A percentile compares a stretch with the other conserved stretches of the same genome.
Evolutionary conservation across 2,888 invertebrate genomes (phyloP).

Genomic region (Morpho helenor): DNA sequence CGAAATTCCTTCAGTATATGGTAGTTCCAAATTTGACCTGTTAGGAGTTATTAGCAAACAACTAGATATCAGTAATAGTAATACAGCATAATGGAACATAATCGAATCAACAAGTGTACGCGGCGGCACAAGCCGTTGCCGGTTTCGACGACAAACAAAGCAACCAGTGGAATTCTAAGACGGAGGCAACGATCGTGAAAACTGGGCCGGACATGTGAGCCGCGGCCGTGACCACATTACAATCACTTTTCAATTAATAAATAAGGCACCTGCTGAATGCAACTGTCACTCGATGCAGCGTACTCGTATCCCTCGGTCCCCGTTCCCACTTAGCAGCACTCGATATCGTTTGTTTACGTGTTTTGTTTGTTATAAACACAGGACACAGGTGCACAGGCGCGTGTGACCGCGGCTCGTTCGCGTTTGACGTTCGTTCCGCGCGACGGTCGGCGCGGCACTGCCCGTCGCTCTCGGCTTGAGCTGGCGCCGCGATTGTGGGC

Average conservation of each 20-base stretch:
- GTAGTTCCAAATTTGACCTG: too few relatives aligned
- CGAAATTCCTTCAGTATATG: too few relatives aligned
- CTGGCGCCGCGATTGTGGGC: conserved; percentile 29
- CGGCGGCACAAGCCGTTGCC: conserved; percentile 32
- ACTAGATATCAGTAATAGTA: too few relatives aligned
- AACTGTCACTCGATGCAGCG: conserved; percentile 55
- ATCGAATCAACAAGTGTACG: conserved; percentile 20
- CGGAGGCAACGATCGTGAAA: conserved; percentile 57
- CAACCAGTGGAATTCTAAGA: conserved; percentile 57
- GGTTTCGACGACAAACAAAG: conserved; percentile 58
- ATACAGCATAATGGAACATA: background rate
- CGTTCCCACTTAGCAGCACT: conserved; percentile 52
- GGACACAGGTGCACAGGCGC: conserved; percentile 55
- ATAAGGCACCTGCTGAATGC: conserved; percentile 73
- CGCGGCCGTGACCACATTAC: conserved; percentile 76
- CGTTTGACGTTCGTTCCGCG: conserved; percentile 34
- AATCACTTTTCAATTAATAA: conserved; percentile 79
- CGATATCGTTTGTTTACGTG: conserved; percentile 63
- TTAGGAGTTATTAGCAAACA: too few relatives aligned
- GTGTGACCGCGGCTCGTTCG: conserved; percentile 32
- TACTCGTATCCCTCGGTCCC: conserved; percentile 46
- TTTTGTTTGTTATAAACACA: conserved; percentile 53
- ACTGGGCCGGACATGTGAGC: conserved; percentile 77
- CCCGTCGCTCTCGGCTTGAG: conserved; percentile 22
- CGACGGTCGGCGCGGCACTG: conserved; percentile 47